These are phyloP conservation scores for Gryllus longicercus DNA, from an alignment of 2,888 invertebrate genomes.

Conservation along the genomic window DNA sequence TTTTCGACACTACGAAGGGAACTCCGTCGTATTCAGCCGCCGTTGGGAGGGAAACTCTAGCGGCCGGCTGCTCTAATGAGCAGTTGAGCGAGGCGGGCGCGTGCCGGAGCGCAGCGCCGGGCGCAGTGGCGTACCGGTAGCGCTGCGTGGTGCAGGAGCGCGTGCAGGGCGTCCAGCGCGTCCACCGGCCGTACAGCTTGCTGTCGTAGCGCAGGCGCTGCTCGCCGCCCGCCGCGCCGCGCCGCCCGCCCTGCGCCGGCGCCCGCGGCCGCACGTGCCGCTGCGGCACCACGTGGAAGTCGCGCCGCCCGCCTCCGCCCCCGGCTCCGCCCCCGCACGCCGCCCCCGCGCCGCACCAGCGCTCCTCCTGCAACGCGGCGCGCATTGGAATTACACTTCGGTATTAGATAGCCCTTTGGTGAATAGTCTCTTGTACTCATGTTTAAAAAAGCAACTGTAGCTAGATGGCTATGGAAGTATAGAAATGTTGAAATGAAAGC, in stretches of 20 bases:
- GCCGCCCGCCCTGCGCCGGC: not conserved
- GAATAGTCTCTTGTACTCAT: too few relatives aligned
- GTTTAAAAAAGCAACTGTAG: too few relatives aligned
- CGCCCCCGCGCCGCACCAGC: not conserved
- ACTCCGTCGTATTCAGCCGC: too few relatives aligned
- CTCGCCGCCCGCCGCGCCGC: not conserved
- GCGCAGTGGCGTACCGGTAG: not conserved
- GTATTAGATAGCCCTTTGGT: too few relatives aligned
- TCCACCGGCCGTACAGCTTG: conserved; percentile 23
- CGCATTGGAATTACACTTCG: conserved; percentile 24
- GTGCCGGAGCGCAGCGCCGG: too few relatives aligned
- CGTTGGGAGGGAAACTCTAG: too few relatives aligned
- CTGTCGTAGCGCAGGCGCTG: not conserved
- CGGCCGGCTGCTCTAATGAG: too few relatives aligned
- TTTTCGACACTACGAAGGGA: too few relatives aligned
- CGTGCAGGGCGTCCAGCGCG: conserved; percentile 26
- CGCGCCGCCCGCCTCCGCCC: conserved; percentile 22
- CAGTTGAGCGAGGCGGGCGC: too few relatives aligned
- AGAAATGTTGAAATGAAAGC: too few relatives aligned
- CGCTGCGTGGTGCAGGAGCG: conserved; percentile 26
- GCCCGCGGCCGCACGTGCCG: not conserved
- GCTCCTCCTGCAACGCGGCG: conserved; percentile 29
- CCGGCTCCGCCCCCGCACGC: not conserved
- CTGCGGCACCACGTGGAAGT: conserved; percentile 28
- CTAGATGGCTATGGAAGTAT: too few relatives aligned